phyloP scores from a whole-genome alignment of 2,797 vertebrate species.

The Alfaro cultratus region DNA sequence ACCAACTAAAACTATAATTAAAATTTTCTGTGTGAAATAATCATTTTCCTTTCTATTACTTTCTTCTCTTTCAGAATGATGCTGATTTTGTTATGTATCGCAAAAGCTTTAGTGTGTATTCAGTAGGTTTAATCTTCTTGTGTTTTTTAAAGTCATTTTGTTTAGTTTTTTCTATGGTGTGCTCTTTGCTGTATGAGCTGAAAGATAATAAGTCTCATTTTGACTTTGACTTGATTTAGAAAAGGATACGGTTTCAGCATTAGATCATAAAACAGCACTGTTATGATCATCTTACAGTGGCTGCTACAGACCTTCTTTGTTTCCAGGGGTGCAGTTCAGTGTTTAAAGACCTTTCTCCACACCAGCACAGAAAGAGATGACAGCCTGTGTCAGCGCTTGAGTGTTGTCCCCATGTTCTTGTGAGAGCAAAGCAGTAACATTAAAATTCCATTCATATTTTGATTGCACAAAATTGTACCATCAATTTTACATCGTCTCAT shows the following conservation, averaged over 20 bases:
- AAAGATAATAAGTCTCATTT: not conserved
- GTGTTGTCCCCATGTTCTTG: constrained; percentile 50
- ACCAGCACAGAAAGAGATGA: constrained; percentile 59
- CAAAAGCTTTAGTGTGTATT: not conserved
- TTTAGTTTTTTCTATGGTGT: not conserved
- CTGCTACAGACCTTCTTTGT: constrained; percentile 44
- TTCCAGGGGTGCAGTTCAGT: constrained; percentile 50
- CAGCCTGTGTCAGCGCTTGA: constrained; percentile 50
- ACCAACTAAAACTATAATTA: not conserved
- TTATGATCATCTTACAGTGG: constrained; percentile 35
- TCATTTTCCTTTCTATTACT: not conserved
- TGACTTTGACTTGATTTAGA: constrained; percentile 8
- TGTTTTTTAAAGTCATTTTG: not conserved
- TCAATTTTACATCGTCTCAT: constrained; percentile 69
- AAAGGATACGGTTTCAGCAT: constrained; percentile 23
- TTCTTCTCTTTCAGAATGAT: not conserved
- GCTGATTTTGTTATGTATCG: not conserved
- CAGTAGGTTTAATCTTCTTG: not conserved
- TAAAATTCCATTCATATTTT: constrained; percentile 75
- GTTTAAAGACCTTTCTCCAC: constrained; percentile 53
- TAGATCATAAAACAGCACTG: constrained; percentile 28
- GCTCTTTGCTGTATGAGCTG: not conserved
- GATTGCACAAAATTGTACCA: constrained; percentile 74
- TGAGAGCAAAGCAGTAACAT: constrained; percentile 66
- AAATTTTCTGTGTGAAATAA: not conserved